Evolutionary conservation across 2,113 vertebrate species (phyloP), one percentile per base, ranked within the genome.

Genomic region (Chrysemys picta): DNA sequence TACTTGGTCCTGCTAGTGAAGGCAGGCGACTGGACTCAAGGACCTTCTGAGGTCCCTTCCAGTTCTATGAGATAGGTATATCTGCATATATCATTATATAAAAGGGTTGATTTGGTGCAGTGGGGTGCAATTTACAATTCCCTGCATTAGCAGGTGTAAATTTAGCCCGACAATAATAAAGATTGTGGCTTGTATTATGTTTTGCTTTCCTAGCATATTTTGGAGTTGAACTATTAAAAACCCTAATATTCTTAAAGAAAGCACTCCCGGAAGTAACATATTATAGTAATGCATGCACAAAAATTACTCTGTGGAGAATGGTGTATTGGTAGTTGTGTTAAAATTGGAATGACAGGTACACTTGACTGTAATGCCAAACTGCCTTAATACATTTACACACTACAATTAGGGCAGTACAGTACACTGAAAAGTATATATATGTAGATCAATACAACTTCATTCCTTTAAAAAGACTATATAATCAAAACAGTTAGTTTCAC

Each of bases 371-470:
- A 16, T 2, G 3, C 49, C n/a, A 79, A 80, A 21, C 49, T 31
- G 8, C 22, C 57, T 42, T 89, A 56, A 47, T 13, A 21, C 9
- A 10, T 78, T 47, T 5, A 84, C 4, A 5, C 52, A n/a, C 29
- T 47, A 78, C 0, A 1, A 62, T 24, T 22, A 78, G 78, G 89
- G 47, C 91, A 85, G 6, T 17, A 81, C 11, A 12, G 27, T 75
- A 3, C 1, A 22, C 35, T 59, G 82, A 3, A 52, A 82, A 56
- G 42, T 1, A 0, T 1, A 24, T 35, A 13, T 45, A 12, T 31
- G 17, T 5, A 13, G 5, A 42, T 5, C 80, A 84, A 24, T 1
- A 7, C 0, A 0, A n/a, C 69, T 65, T 35, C 35, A 54, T 10
- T 16, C 25, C 80, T 80, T 52, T 27, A 38, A 49, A 42, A 9